These are phyloP conservation scores for Manduca sexta DNA, from an alignment of 1,140 invertebrate species.

Conservation along the genomic window DNA sequence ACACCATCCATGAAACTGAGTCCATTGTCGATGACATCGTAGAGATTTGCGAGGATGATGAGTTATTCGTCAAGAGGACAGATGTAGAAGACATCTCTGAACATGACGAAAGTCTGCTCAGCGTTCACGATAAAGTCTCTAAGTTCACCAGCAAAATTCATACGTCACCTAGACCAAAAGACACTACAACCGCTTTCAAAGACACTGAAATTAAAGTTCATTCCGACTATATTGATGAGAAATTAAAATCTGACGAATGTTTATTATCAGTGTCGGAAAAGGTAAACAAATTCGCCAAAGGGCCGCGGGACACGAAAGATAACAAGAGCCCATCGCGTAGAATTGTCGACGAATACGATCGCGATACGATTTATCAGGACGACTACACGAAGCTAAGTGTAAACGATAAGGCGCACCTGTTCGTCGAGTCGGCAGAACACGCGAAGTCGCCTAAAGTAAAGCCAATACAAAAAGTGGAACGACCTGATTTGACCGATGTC, in stretches of 20 bases:
- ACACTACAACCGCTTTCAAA: slow-evolving; percentile 39
- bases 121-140: slow-evolving; percentile 73
- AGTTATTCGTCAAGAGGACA: slow-evolving; percentile 46
- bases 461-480: slow-evolving; percentile 58
- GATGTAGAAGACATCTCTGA: slow-evolving; percentile 39
- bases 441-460: slow-evolving; percentile 63
- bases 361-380: slow-evolving; percentile 69
- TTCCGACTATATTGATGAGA: slow-evolving; percentile 47
- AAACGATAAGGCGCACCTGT: slow-evolving; percentile 78
- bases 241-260: slow-evolving; percentile 68
- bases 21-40: slow-evolving; percentile 70
- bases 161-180: slow-evolving; percentile 41
- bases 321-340: slow-evolving; percentile 46
- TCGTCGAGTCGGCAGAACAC: slow-evolving; percentile 77
- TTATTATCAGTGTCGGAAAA: slow-evolving; percentile 77
- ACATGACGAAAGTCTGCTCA: slow-evolving; percentile 59
- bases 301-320: slow-evolving; percentile 35
- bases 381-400: slow-evolving; percentile 79
- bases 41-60: slow-evolving; percentile 72
- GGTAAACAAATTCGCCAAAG: slow-evolving; percentile 75
- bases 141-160: slow-evolving; percentile 65
- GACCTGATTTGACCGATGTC: slow-evolving; percentile 69
- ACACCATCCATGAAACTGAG: slow-evolving; percentile 67
- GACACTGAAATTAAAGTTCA: slow-evolving; percentile 45
- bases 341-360: slow-evolving; percentile 64